Conservation (phyloP, 1,140 invertebrate species). For the Drosophila cardini region DNA sequence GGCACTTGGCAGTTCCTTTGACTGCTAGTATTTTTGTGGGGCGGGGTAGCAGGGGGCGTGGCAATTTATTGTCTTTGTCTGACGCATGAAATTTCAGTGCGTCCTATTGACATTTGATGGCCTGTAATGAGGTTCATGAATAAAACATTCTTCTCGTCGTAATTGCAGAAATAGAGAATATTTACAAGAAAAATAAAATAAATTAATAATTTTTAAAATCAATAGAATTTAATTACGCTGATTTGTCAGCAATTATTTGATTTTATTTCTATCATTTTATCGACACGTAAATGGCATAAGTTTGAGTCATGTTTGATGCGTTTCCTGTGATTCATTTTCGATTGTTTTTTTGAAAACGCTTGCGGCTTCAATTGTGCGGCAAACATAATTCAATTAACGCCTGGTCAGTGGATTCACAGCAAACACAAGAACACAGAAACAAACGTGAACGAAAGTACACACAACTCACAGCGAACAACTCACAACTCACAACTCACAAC, state of each 20-base stretch:
- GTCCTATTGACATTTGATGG: conserved; percentile 77
- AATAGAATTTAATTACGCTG: background rate
- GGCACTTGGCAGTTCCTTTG: conserved; percentile 39
- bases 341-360: conserved; percentile 34
- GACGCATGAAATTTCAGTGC: conserved; percentile 54
- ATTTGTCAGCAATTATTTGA: background rate
- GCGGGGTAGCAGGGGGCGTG: background rate
- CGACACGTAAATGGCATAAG: too few species aligned
- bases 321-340: conserved; percentile 28
- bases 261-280: too few species aligned
- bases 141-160: conserved; percentile 50
- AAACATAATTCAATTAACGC: conserved; percentile 82
- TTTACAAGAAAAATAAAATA: background rate
- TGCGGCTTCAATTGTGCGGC: conserved; percentile 69
- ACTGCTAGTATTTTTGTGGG: conserved; percentile 42
- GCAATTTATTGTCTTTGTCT: conserved; percentile 15
- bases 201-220: conserved; percentile 3
- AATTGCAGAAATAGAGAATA: conserved; percentile 19
- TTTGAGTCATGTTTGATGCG: conserved; percentile 16
- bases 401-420: conserved; percentile 57
- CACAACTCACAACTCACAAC: conserved; percentile 17
- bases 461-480: background rate
- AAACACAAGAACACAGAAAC: conserved; percentile 30
- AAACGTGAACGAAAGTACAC: conserved; percentile 28
- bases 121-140: conserved; percentile 68